These are phyloP conservation scores for Parnassius smintheus DNA, from an alignment of 2,888 invertebrate genomes.

Conservation along the genomic window DNA sequence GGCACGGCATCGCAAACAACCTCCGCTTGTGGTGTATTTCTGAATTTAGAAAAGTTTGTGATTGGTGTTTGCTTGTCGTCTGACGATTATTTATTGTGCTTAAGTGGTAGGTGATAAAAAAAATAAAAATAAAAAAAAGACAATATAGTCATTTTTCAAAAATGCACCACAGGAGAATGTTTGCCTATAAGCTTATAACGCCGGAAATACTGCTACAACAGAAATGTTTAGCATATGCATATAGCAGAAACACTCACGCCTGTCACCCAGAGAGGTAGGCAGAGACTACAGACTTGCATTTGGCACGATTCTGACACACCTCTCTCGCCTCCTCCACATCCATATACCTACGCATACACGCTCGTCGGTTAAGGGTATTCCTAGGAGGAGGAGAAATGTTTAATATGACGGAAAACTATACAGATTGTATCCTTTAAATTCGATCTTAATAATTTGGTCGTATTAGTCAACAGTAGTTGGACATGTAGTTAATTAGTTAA, in stretches of 20 bases:
- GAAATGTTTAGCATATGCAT: no score
- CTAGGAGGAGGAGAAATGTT: no score
- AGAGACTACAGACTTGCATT: no score
- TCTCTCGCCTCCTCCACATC: no score
- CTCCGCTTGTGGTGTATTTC: constrained; percentile 57
- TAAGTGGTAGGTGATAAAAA: constrained; percentile 24
- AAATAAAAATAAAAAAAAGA: no score
- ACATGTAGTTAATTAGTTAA: constrained; percentile 21
- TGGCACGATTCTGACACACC: no score
- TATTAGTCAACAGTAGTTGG: neutral
- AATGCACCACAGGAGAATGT: constrained; percentile 40
- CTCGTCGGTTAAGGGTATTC: no score
- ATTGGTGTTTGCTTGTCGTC: constrained; percentile 39
- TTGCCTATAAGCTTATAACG: no score
- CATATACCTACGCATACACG: no score
- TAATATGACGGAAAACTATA: neutral
- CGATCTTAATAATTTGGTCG: neutral
- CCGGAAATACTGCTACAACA: no score
- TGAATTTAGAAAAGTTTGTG: constrained; percentile 46
- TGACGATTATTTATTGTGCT: constrained; percentile 20
- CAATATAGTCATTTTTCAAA: constrained; percentile 32
- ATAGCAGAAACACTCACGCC: no score
- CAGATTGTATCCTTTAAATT: neutral
- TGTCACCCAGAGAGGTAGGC: no score
- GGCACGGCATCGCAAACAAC: constrained; percentile 63